Conservation (phyloP, 2,888 invertebrate species). For the Bedellia somnulentella region DNA sequence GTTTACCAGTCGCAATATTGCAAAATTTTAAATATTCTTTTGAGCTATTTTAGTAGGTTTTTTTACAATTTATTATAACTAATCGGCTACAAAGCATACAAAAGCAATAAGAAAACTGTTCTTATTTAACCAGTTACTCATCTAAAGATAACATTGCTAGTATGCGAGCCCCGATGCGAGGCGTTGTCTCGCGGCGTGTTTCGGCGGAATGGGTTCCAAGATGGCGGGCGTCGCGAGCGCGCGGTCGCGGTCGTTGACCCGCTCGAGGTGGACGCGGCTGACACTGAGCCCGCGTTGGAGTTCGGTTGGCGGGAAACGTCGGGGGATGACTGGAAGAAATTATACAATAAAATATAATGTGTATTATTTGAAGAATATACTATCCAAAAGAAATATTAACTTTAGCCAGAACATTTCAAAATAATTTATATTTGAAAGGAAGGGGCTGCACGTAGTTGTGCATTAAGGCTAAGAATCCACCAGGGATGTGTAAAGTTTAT, state of each 20-base stretch:
- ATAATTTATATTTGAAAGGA: too few relatives aligned
- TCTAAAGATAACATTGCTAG: slow-evolving; percentile 62
- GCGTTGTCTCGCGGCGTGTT: slow-evolving; percentile 59
- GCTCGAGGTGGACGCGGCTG: slow-evolving; percentile 46
- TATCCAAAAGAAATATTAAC: too few relatives aligned
- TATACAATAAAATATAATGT: too few relatives aligned
- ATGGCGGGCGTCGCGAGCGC: slow-evolving; percentile 46
- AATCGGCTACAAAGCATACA: too few relatives aligned
- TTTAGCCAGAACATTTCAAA: too few relatives aligned
- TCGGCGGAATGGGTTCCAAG: slow-evolving; percentile 76
- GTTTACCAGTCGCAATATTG: too few relatives aligned
- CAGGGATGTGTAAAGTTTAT: neutral
- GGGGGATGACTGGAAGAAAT: slow-evolving; percentile 5
- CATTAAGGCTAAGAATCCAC: neutral
- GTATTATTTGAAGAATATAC: too few relatives aligned
- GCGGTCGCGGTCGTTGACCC: slow-evolving; percentile 36
- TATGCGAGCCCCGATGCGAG: slow-evolving; percentile 40
- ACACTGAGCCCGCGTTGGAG: slow-evolving; percentile 48
- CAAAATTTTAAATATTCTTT: too few relatives aligned
- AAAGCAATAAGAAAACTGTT: too few relatives aligned
- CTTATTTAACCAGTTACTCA: too few relatives aligned
- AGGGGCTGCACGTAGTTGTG: neutral
- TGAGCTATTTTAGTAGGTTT: too few relatives aligned
- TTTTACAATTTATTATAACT: too few relatives aligned
- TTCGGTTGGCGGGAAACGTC: slow-evolving; percentile 27